Evolutionary conservation across 1,140 invertebrate species (phyloP), one percentile per base, ranked within the genome.

Genomic region (Gonatopus flavifemur): DNA sequence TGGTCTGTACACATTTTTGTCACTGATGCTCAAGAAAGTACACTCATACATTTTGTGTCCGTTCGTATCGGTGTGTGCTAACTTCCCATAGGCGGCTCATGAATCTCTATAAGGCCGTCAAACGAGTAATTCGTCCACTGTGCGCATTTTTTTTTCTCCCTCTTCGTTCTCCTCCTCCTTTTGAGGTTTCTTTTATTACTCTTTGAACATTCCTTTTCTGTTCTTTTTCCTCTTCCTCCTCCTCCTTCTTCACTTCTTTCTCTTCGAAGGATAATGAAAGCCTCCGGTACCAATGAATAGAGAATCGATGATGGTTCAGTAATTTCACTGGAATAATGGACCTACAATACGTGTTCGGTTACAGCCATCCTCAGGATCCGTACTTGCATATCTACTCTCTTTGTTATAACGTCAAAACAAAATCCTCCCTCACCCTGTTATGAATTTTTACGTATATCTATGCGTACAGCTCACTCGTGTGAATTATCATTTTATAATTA

Each of bases 61-160:
- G 47, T 49, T 40, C 41, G 54, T 49, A 57, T 61, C 21, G 42
- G 36, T 60, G n/a, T n/a, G n/a, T n/a, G 43, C 54, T 33, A 51
- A 55, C 46, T 57, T 63, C 51, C 53, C 61, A 55, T 55, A 40
- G 51, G 55, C 45, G 58, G 55, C 55, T 57, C 62, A 61, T 61
- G 62, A 65, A 67, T 65, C 66, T 66, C 65, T 68, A 67, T 65
- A 62, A 68, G 64, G 62, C 60, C 55, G 67, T 65, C 64, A 67
- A 69, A 69, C 69, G 56, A 59, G 67, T 69, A 68, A 69, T 67
- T 66, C 62, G 63, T 61, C 48, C 58, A 16, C 13, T 15, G 46
- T 43, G 20, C 40, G 20, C 50, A 43, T 64, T 53, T 51, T 22
- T 40, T 31, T 52, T 37, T 48, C 32, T 15, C 19, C 20, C 16